These are phyloP conservation scores for Cetoscarus ocellatus DNA, from an alignment of 2,797 vertebrate species.

Conservation along the genomic window DNA sequence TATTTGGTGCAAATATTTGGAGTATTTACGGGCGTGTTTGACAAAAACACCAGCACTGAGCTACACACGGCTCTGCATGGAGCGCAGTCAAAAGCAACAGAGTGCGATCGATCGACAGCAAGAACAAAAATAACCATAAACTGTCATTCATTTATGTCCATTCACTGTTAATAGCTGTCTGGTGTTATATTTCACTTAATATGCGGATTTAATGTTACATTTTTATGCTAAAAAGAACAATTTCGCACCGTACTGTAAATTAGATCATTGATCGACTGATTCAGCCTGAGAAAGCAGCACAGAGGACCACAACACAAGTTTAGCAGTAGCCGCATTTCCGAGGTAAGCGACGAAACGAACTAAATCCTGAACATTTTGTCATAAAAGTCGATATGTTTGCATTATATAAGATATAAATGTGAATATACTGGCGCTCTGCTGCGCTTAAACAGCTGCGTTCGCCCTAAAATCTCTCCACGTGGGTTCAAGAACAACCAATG, in stretches of 20 bases:
- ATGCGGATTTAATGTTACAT: neutral
- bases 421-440: accelerated
- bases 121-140: neutral
- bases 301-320: slow-evolving; percentile 10
- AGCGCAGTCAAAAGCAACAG: slow-evolving; percentile 66
- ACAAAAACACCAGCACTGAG: neutral
- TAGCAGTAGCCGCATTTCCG: neutral
- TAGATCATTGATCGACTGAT: slow-evolving; percentile 37
- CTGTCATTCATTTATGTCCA: no score
- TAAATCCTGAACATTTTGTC: accelerated
- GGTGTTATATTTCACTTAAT: no score
- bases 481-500: slow-evolving; percentile 4
- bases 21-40: neutral
- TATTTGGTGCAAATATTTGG: accelerated
- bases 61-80: neutral
- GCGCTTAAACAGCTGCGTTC: neutral
- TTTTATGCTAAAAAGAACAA: neutral
- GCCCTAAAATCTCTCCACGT: slow-evolving; percentile 59
- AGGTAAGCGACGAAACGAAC: slow-evolving; percentile 55
- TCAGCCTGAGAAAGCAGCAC: slow-evolving; percentile 8
- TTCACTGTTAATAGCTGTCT: no score
- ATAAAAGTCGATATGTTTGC: accelerated
- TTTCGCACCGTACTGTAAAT: neutral
- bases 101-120: slow-evolving; percentile 6
- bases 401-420: accelerated